Base-by-base conservation (phyloP, 2,797 vertebrate species). In the Scomberomorus guttatus region DNA sequence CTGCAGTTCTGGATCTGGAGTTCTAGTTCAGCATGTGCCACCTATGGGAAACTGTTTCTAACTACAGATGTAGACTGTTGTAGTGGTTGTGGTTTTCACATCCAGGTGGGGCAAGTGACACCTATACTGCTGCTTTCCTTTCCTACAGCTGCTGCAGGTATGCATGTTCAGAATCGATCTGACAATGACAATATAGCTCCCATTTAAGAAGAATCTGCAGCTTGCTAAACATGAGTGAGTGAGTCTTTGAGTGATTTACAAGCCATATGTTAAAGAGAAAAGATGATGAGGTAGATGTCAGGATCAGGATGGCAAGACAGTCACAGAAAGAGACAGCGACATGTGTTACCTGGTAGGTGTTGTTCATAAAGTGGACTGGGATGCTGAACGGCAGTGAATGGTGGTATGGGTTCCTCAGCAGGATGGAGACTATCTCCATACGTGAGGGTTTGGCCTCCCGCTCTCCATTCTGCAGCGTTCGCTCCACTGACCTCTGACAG, bases 361-460 rank as follows among this genome's bases (percentile, higher is more conserved):
- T 96, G 3, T 97, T 99, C 96, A 96, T 95, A 67, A 99, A 98
- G 91, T 99, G 98, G 58, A 99, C 98, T 0, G 98, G 98, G 92
- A 99, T 98, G 92, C 98, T 99, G 94, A 99, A 99, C 20, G 98
- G 98, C 59, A 98, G 91, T 0, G 97, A 99, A 76, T 99, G 98
- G 88, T 98, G 98, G 91, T 97, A 99, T 4, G 98, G 98, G 91
- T 99, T 99, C 67, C 98, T 96, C 84, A 99, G 95, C 82, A 99
- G 89, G 93, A 99, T 98, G 81, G 97, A 99, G 64, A 99, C 95
- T 1, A 99, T 96, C 91, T 99, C 98, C 98, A 99, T 98, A 0
- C 98, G 96, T 0, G 98, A 99, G 0, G 98, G 98, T 89, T 95
- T 97, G 86, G 98, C 97, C 84, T 97, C 97, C 54, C 98, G 93